Evolutionary conservation across 2,113 vertebrate species (phyloP).

Genomic region (Leucopternis melanops): DNA sequence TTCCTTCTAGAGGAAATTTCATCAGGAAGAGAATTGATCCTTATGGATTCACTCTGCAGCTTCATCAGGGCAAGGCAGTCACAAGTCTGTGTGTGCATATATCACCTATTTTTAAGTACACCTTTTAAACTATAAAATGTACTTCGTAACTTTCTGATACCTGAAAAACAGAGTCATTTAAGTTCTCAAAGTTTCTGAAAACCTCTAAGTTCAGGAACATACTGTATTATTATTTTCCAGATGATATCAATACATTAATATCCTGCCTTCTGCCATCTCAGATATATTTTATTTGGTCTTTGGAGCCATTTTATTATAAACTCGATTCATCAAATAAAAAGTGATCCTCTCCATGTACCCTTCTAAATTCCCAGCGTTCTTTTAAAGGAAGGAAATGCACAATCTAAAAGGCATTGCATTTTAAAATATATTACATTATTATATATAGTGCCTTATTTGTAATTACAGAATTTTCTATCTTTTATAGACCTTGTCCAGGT

Average conservation of each 20-base stretch:
- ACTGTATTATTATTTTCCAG: conserved; percentile 29
- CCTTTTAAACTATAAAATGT: not conserved
- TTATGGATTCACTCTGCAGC: not conserved
- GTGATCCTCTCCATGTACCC: not conserved
- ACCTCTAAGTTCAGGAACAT: not conserved
- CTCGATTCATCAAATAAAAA: conserved; percentile 17
- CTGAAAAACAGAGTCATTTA: not conserved
- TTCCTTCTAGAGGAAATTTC: not conserved
- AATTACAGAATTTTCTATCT: not conserved
- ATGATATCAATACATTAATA: conserved; percentile 56
- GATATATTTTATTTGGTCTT: conserved; percentile 22
- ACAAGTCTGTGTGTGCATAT: not conserved
- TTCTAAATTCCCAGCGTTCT: not conserved
- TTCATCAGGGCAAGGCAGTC: not conserved
- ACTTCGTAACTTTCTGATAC: not conserved
- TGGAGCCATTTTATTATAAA: conserved; percentile 7
- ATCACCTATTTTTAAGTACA: not conserved
- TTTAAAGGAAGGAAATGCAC: not conserved
- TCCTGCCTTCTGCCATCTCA: conserved; percentile 39
- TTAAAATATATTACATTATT: not conserved
- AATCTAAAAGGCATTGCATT: not conserved
- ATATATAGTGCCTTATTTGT: not conserved
- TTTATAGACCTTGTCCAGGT: not conserved
- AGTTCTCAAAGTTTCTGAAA: conserved; percentile 19
- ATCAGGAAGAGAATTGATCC: not conserved